phyloP scores from a whole-genome alignment of 2,888 invertebrate species.

The Hirtodrosophila alboralis region DNA sequence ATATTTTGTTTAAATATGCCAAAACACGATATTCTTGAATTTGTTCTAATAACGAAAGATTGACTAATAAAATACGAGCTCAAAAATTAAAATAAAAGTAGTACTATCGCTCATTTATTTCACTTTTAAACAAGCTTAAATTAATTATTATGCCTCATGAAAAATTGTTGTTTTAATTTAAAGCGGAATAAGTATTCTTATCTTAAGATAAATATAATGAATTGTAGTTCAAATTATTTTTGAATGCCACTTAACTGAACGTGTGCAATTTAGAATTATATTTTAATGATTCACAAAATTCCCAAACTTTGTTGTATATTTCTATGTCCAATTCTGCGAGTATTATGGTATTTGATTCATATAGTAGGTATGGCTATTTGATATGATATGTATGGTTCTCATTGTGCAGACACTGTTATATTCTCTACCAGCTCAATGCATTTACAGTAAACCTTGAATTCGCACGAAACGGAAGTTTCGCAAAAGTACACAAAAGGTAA shows the following conservation, averaged over 20 bases:
- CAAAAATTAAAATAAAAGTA: too few species aligned
- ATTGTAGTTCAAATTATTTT: slow-evolving; percentile 30
- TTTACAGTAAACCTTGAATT: slow-evolving; percentile 27
- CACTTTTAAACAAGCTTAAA: too few species aligned
- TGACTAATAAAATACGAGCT: too few species aligned
- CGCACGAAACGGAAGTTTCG: slow-evolving; percentile 51
- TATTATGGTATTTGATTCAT: slow-evolving; percentile 12
- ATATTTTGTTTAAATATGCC: too few species aligned
- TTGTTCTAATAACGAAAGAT: too few species aligned
- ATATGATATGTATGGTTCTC: slow-evolving; percentile 13
- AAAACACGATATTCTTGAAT: too few species aligned
- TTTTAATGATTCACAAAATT: slow-evolving; percentile 4
- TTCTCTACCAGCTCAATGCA: slow-evolving; percentile 29
- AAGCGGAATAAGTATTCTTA: too few species aligned
- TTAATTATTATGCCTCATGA: too few species aligned
- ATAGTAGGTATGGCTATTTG: slow-evolving; percentile 4
- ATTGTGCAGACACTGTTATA: slow-evolving; percentile 19
- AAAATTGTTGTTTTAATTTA: too few species aligned
- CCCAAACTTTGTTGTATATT: background rate
- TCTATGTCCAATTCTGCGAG: background rate
- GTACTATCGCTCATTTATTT: too few species aligned
- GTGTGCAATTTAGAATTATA: slow-evolving; percentile 2
- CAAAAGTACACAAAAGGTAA: slow-evolving; percentile 44
- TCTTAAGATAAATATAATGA: slow-evolving; percentile 42
- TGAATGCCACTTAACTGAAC: slow-evolving; percentile 19